Evolutionary conservation across 1,140 invertebrate species (phyloP).

Genomic region (Steinernema khuongi): DNA sequence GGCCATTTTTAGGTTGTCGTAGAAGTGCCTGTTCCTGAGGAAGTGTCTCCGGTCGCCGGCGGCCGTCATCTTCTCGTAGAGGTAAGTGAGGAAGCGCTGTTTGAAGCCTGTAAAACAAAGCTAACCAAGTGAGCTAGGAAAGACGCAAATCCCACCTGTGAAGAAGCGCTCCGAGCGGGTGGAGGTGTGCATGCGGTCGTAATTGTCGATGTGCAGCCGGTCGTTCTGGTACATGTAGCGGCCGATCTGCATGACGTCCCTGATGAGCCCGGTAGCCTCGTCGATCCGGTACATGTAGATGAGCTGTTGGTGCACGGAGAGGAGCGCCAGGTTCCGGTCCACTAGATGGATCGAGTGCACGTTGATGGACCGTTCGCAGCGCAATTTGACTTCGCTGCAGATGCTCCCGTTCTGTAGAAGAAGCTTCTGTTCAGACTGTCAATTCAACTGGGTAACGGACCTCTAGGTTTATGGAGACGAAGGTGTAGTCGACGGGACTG

Average conservation of each 20-base stretch:
- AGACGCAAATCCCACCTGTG: background rate
- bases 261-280: constrained; percentile 27
- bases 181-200: background rate
- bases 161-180: background rate
- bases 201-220: background rate
- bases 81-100: background rate
- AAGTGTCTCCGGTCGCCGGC: background rate
- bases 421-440: background rate
- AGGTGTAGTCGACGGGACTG: constrained; percentile 37
- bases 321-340: constrained; percentile 39
- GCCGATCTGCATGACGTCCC: constrained; percentile 34
- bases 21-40: background rate
- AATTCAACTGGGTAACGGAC: constrained; percentile 24
- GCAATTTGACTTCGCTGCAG: background rate
- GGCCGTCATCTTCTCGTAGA: background rate
- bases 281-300: constrained; percentile 42
- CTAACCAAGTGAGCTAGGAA: background rate
- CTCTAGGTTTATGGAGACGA: constrained; percentile 41
- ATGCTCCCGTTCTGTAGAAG: constrained; percentile 29
- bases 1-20: background rate
- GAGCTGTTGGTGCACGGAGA: constrained; percentile 49
- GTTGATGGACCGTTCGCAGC: background rate
- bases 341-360: constrained; percentile 36
- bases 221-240: background rate
- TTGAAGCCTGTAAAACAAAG: background rate